Percentiles rank a stretch among this genome's conserved stretches.
phyloP scores from a whole-genome alignment of 2,888 invertebrate species.

The Cabera pusaria region DNA sequence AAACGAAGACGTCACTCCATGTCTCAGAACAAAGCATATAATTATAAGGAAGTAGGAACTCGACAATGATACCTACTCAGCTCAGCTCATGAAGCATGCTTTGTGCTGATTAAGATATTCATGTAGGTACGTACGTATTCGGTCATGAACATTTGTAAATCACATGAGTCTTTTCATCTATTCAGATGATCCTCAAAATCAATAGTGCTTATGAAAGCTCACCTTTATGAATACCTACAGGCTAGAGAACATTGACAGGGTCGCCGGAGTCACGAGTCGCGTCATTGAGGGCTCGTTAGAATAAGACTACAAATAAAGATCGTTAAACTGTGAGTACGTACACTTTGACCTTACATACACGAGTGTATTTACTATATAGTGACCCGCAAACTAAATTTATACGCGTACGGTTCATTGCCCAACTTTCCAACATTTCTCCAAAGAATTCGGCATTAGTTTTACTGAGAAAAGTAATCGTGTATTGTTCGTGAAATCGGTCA shows the following conservation, averaged over 20 bases:
- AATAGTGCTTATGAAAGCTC: slow-evolving; percentile 27
- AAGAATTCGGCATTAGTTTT: slow-evolving; percentile 1
- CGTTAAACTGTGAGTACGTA: slow-evolving; percentile 20
- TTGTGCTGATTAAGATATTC: slow-evolving; percentile 19
- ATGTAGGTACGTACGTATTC: slow-evolving; percentile 8
- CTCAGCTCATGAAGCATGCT: slow-evolving; percentile 7
- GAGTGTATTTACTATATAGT: slow-evolving; percentile 9
- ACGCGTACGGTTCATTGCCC: too few relatives aligned
- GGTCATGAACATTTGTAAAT: slow-evolving; percentile 13
- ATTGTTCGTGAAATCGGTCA: slow-evolving; percentile 23
- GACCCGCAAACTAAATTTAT: too few relatives aligned
- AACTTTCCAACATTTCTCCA: slow-evolving; percentile 4
- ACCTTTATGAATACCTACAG: slow-evolving; percentile 16
- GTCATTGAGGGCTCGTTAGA: slow-evolving; percentile 25
- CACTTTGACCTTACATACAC: slow-evolving; percentile 23
- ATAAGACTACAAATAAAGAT: slow-evolving; percentile 26
- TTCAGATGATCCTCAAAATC: slow-evolving; percentile 17
- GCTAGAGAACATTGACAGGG: slow-evolving; percentile 30
- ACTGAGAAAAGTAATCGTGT: not conserved
- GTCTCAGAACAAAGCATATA: slow-evolving; percentile 29
- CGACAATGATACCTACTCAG: slow-evolving; percentile 28
- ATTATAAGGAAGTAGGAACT: slow-evolving; percentile 31
- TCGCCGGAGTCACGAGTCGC: slow-evolving; percentile 28
- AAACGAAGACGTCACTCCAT: slow-evolving; percentile 18
- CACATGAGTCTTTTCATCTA: slow-evolving; percentile 8